These are phyloP conservation scores for Mallotus villosus DNA, from an alignment of 2,797 vertebrate genomes.

Conservation along the genomic window DNA sequence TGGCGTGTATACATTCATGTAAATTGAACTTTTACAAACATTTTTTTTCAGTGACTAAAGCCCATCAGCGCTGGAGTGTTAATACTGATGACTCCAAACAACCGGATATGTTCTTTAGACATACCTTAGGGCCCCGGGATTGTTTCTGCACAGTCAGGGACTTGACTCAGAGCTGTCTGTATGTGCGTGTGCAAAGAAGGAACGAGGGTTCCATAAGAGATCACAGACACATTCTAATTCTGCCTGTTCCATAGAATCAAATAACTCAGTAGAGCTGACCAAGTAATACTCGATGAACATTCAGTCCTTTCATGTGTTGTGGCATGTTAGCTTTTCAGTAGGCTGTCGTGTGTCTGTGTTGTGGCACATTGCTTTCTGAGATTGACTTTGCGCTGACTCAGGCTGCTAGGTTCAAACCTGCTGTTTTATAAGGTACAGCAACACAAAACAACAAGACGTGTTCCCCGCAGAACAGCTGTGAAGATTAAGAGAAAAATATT, in stretches of 20 bases:
- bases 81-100: constrained; percentile 6
- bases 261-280: no score
- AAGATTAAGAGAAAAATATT: neutral
- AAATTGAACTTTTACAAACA: no score
- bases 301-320: neutral
- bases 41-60: no score
- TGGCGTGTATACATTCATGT: no score
- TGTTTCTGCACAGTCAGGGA: neutral
- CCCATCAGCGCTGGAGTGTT: neutral
- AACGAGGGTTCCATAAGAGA: no score
- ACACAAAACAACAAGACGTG: constrained; percentile 30
- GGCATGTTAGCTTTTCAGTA: neutral
- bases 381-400: constrained; percentile 40
- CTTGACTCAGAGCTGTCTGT: neutral
- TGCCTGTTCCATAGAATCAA: no score
- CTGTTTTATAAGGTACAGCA: constrained; percentile 52
- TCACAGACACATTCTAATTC: no score
- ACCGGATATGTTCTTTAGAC: constrained; percentile 1
- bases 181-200: no score
- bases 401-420: constrained; percentile 26
- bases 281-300: neutral
- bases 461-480: constrained; percentile 10
- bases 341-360: neutral
- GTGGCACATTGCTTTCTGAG: constrained; percentile 9
- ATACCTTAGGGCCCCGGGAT: neutral